Evolutionary conservation across 2,888 invertebrate species (phyloP), one percentile per base, ranked within the genome.

Genomic region (Oxystoma pomonae): DNA sequence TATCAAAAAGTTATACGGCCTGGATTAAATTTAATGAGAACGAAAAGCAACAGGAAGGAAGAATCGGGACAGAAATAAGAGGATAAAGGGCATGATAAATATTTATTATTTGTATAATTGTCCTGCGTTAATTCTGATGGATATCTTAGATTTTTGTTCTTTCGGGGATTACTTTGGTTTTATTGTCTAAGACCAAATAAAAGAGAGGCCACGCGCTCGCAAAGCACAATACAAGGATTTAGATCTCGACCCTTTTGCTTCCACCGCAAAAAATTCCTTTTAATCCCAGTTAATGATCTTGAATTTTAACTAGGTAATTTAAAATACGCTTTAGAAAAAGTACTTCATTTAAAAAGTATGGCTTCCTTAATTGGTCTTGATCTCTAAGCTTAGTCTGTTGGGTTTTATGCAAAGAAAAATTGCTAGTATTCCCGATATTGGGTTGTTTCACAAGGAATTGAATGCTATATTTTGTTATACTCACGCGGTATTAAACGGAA

Each of bases 41-140:
- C 72, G 74, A 73, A 75, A 73, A 76, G 76, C 76, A 76, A 77
- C 76, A 76, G 77, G 76, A 77, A 77, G 74, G 73, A 74, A 75
- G 74, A 76, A 75, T 69, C 76, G 71, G 74, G 73, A 77, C 73
- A 74, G 74, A 76, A 76, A 71, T 77, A 78, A 77, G 75, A 75
- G 77, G 77, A 77, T 77, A 74, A 77, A 67, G 67, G 74, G 72
- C 72, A 74, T 73, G 76, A 77, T 77, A 77, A 77, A 78, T 76
- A 78, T 78, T 77, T 76, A 76, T 76, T 76, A 76, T 77, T 77
- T 77, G 74, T 76, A 75, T 76, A 75, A 76, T 76, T 76, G 74
- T 74, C 72, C 59, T 53, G 52, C 55, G 60, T 53, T 66, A 57
- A 61, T 65, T 56, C 61, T 61, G 61, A 59, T 59, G 59, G 61